Conservation (phyloP, 2,113 vertebrate genomes). For the Petaurus breviceps region DNA sequence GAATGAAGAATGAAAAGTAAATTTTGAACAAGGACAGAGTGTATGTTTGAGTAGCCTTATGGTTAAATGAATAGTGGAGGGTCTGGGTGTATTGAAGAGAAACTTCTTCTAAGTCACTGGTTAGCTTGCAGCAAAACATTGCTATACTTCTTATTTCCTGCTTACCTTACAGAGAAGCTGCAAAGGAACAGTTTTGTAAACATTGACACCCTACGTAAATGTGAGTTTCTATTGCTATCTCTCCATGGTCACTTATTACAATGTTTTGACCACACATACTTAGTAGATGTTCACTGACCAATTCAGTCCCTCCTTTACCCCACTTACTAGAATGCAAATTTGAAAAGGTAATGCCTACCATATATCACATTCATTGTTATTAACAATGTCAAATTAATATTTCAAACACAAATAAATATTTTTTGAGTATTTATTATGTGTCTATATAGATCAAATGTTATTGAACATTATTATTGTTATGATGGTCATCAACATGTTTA, state of each 20-base stretch:
- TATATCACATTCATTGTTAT: background rate
- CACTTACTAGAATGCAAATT: background rate
- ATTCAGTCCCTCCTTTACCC: background rate
- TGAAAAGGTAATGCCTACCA: background rate
- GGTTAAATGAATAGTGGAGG: background rate
- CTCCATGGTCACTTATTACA: background rate
- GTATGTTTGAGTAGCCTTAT: background rate
- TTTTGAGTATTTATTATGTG: background rate
- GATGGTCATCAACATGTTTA: background rate
- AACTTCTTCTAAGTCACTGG: background rate
- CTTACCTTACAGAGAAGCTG: background rate
- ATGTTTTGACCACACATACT: background rate
- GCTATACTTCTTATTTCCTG: background rate
- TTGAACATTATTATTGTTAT: background rate
- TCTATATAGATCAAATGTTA: background rate
- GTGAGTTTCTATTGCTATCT: background rate
- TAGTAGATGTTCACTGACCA: background rate
- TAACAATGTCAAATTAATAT: conserved; percentile 24
- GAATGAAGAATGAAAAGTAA: background rate
- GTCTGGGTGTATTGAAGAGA: background rate
- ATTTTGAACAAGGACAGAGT: background rate
- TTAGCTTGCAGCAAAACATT: background rate
- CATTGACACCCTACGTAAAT: background rate
- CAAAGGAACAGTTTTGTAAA: background rate
- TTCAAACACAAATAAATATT: background rate